These are phyloP conservation scores for Brenthis daphne DNA, from an alignment of 2,888 invertebrate species.

Conservation along the genomic window DNA sequence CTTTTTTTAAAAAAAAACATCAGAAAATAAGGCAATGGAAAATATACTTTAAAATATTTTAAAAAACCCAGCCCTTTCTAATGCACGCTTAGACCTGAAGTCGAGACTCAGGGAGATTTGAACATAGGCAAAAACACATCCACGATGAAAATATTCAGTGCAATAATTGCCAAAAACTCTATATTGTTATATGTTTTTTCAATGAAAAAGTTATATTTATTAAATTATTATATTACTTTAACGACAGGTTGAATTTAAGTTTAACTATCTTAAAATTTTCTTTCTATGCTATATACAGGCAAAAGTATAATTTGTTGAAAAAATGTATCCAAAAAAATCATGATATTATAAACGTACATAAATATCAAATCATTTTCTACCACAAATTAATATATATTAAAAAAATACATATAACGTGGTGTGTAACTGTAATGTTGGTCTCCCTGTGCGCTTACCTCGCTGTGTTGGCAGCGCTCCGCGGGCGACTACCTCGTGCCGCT, in stretches of 20 bases:
- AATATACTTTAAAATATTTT: constrained; percentile 42
- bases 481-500: constrained; percentile 80
- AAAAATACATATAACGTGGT: constrained; percentile 26
- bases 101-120: constrained; percentile 62
- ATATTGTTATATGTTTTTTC: too few relatives aligned
- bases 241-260: neutral
- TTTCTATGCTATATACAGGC: neutral
- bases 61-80: constrained; percentile 60
- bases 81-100: constrained; percentile 76
- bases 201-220: too few relatives aligned
- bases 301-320: neutral
- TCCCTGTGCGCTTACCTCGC: constrained; percentile 64
- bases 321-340: too few relatives aligned
- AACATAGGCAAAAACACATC: constrained; percentile 34
- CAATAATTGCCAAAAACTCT: neutral
- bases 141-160: constrained; percentile 13
- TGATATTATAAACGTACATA: too few relatives aligned
- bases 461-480: constrained; percentile 76
- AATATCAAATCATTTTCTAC: too few relatives aligned
- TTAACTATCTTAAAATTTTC: neutral
- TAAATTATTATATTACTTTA: neutral
- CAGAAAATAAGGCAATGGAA: constrained; percentile 12
- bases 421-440: constrained; percentile 42
- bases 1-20: neutral
- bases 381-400: neutral